Evolutionary conservation across 2,888 invertebrate species (phyloP), one percentile per base, ranked within the genome.

Genomic region (Platycheirus rosarum): DNA sequence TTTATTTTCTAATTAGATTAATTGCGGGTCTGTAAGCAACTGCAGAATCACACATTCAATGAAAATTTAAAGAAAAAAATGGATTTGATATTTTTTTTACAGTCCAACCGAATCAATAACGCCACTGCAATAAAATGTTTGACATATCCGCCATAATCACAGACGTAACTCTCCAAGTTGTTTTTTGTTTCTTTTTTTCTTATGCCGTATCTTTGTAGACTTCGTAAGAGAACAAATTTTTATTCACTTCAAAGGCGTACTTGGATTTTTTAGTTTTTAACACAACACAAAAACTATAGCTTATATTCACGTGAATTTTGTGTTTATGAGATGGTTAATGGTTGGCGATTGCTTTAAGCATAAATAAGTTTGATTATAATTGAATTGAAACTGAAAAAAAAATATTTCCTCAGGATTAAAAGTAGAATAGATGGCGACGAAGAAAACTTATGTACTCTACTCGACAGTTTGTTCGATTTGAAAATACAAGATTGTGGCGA

Each of bases 101-200:
- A 46, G 57, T 80, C 69, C 46, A 51, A 65, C 70, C 79, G 29
- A 75, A 80, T 80, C 80, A 80, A 80, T 80, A 80, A 70, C 76
- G 76, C 66, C 66, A 44, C 70, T 80, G 76, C 80, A 80, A 80
- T 70, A 80, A 76, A 80, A 71, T 76, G 66, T 80, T 80, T 80
- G 80, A 80, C 80, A 76, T 76, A 70, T 80, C 80, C 80, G 80
- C 80, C 80, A 80, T 80, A 79, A 74, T 75, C 51, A 70, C 57
- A n/a, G 75, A 66, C 53, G 75, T 66, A 80, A 80, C 14, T 80
- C 80, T 80, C 75, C 76, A 76, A 62, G 35, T n/a, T 46, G 18
- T 13, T 11, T 51, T 55, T 63, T 69, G 62, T 73, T 37, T 29
- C 29, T 69, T 32, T 53, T 16, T 49, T 60, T 51, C 14, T n/a